phyloP scores from a whole-genome alignment of 2,888 invertebrate species.

The Apamea crenata region DNA sequence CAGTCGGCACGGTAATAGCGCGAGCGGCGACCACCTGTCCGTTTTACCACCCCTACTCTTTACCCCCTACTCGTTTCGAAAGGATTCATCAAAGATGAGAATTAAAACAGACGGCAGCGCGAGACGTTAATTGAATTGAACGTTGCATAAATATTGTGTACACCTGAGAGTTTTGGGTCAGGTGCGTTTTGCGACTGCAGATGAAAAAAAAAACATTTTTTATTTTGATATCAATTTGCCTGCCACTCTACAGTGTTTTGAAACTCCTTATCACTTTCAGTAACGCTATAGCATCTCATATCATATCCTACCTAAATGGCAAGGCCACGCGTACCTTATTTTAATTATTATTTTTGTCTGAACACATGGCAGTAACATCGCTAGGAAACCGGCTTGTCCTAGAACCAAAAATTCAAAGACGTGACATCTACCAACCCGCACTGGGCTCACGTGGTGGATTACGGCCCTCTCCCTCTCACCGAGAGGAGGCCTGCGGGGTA shows the following conservation, averaged over 20 bases:
- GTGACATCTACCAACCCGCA: not conserved
- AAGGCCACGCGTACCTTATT: slow-evolving; percentile 39
- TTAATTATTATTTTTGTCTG: slow-evolving; percentile 7
- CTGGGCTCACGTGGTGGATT: not conserved
- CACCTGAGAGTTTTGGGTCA: slow-evolving; percentile 67
- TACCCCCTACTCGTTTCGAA: slow-evolving; percentile 88
- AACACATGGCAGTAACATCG: not conserved
- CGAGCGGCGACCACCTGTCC: slow-evolving; percentile 79
- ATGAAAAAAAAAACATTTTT: slow-evolving; percentile 17
- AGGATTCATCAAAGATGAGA: slow-evolving; percentile 82
- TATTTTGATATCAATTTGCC: slow-evolving; percentile 8
- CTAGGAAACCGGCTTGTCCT: not conserved
- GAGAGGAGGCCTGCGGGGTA: no score
- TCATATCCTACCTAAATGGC: slow-evolving; percentile 24
- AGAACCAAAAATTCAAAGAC: not conserved
- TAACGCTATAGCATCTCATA: slow-evolving; percentile 27
- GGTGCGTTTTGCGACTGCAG: slow-evolving; percentile 51
- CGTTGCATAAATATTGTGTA: slow-evolving; percentile 80
- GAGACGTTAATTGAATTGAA: slow-evolving; percentile 81
- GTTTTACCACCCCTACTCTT: slow-evolving; percentile 89
- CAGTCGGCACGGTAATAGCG: slow-evolving; percentile 82
- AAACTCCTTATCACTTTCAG: slow-evolving; percentile 30
- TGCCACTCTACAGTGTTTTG: slow-evolving; percentile 9
- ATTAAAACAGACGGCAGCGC: slow-evolving; percentile 69
- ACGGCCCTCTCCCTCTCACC: not conserved